These are phyloP conservation scores for Cynopterus sphinx DNA, from an alignment of 2,797 vertebrate genomes.

Conservation along the genomic window DNA sequence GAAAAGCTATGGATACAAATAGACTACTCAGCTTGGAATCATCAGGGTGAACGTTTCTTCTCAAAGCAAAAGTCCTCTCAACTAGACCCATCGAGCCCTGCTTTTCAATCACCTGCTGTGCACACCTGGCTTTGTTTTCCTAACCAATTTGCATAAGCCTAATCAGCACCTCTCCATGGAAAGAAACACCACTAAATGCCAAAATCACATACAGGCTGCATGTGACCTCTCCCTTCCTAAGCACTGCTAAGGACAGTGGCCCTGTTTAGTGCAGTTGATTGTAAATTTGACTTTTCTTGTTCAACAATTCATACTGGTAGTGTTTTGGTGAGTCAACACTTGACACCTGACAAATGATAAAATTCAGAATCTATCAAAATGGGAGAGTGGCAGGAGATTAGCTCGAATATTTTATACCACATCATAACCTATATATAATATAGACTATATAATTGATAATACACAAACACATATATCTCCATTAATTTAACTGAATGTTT, in stretches of 20 bases:
- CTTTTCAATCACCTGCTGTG: neutral
- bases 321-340: neutral
- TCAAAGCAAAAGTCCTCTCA: neutral
- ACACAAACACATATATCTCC: neutral
- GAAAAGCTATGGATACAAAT: neutral
- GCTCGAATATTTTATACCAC: neutral
- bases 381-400: neutral
- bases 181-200: neutral
- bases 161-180: accelerated
- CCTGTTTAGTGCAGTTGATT: neutral
- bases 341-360: neutral
- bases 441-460: neutral
- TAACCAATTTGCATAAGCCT: neutral
- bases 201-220: neutral
- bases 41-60: neutral
- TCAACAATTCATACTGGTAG: neutral
- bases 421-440: neutral
- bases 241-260: accelerated
- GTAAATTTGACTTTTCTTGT: neutral
- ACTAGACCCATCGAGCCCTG: no score
- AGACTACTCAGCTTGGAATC: neutral
- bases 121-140: neutral
- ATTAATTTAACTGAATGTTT: neutral
- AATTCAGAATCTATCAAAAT: neutral
- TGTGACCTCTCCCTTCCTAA: no score